Evolutionary conservation across 2,888 invertebrate genomes (phyloP).

Genomic region (Nasonia oneida): DNA sequence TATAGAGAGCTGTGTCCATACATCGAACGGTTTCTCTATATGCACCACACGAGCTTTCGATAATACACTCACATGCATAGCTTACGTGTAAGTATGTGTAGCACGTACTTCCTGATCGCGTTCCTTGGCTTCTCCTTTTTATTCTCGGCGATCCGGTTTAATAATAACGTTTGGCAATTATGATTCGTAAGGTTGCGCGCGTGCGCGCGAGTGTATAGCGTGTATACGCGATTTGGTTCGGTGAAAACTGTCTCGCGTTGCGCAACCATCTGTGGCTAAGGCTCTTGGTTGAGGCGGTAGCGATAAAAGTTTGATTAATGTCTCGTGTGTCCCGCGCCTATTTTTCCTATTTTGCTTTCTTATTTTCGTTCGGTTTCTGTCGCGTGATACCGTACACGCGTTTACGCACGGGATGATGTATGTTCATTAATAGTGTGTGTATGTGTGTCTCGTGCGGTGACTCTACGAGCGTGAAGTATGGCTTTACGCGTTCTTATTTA

Average conservation of each 20-base stretch:
- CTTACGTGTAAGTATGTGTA: neutral
- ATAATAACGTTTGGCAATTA: constrained; percentile 44
- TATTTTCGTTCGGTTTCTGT: neutral
- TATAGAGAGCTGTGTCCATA: neutral
- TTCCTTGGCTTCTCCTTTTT: constrained; percentile 1
- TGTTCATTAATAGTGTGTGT: neutral
- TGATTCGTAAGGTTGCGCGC: constrained; percentile 18
- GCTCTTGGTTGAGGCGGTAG: neutral
- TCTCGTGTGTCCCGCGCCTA: constrained; percentile 1
- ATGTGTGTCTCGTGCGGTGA: neutral
- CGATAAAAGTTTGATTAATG: constrained; percentile 57
- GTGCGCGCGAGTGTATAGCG: neutral
- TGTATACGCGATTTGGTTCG: constrained; percentile 22
- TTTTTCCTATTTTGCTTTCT: neutral
- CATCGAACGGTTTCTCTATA: neutral
- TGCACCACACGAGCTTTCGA: constrained; percentile 26
- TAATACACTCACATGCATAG: neutral
- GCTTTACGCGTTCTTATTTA: neutral
- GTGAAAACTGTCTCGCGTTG: constrained; percentile 52
- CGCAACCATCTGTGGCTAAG: constrained; percentile 30
- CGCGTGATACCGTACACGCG: neutral
- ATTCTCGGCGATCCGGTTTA: constrained; percentile 54
- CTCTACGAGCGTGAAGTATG: neutral
- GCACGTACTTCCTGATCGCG: constrained; percentile 54
- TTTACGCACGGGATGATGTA: neutral